phyloP scores from a whole-genome alignment of 1,140 invertebrate species.

The Drosophila punjabiensis region DNA sequence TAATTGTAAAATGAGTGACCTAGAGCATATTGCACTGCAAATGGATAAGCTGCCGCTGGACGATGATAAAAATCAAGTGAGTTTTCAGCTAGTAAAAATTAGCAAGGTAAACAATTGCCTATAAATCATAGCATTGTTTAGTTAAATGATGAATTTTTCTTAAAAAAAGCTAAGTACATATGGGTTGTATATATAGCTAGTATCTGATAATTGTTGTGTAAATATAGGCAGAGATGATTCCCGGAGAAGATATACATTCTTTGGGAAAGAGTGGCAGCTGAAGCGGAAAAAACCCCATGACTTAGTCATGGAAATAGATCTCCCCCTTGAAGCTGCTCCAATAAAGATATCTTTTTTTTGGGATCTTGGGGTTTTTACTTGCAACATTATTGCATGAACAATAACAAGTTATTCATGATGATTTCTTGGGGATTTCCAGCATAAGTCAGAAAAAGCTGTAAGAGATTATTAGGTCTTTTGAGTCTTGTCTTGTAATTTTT shows the following conservation, averaged over 20 bases:
- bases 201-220: slow-evolving; percentile 29
- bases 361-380: slow-evolving; percentile 4
- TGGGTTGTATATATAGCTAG: background rate
- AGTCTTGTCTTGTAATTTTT: background rate
- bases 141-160: background rate
- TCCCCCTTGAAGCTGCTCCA: slow-evolving; percentile 1
- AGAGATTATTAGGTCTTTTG: background rate
- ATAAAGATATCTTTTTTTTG: background rate
- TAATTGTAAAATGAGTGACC: slow-evolving; percentile 60
- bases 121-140: slow-evolving; percentile 27
- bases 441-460: background rate
- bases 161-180: slow-evolving; percentile 1
- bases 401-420: background rate
- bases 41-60: slow-evolving; percentile 52
- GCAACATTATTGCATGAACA: background rate
- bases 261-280: slow-evolving; percentile 22
- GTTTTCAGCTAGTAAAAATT: slow-evolving; percentile 8
- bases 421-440: background rate
- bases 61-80: slow-evolving; percentile 52
- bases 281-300: slow-evolving; percentile 32
- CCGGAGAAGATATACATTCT: slow-evolving; percentile 1
- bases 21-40: slow-evolving; percentile 56
- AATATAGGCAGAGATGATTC: slow-evolving; percentile 8
- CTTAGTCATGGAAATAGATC: slow-evolving; percentile 31
- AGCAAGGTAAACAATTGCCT: slow-evolving; percentile 4